Conservation (phyloP, 2,888 invertebrate genomes). For the Theodoxus fluviatilis region DNA sequence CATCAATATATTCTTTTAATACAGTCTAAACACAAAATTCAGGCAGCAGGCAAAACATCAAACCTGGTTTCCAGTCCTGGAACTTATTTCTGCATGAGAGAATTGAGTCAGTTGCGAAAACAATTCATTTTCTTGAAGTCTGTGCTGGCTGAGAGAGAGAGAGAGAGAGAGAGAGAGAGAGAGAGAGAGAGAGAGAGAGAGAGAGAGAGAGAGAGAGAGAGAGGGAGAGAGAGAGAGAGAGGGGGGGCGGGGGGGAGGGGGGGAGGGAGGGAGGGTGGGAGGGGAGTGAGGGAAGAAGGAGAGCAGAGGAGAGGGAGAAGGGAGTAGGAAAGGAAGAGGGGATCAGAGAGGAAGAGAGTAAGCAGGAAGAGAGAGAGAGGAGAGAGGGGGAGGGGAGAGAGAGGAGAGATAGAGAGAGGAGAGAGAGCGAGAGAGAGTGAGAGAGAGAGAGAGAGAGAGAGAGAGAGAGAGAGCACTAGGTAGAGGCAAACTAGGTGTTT, state of each 20-base stretch:
- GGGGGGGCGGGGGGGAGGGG: constrained; percentile 25
- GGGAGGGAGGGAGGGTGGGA: constrained; percentile 24
- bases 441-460: constrained; percentile 9
- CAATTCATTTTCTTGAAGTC: background rate
- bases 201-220: constrained; percentile 21
- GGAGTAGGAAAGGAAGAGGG: background rate
- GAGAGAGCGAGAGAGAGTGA: background rate
- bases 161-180: constrained; percentile 19
- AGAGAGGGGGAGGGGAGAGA: background rate
- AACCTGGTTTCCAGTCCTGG: background rate
- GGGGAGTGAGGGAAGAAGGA: background rate
- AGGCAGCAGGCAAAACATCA: background rate
- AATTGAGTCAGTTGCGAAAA: background rate
- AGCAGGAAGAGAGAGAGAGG: background rate
- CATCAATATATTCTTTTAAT: background rate
- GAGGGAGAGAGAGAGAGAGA: constrained; percentile 26
- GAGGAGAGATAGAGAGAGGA: background rate
- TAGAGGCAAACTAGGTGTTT: background rate
- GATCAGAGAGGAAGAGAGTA: background rate
- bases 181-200: constrained; percentile 21
- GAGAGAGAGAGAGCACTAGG: background rate
- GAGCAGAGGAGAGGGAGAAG: constrained; percentile 28
- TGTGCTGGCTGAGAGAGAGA: background rate
- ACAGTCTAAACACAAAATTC: background rate
- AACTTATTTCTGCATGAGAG: background rate